These are phyloP conservation scores for Ictidomys tridecemlineatus DNA, from an alignment of 2,113 vertebrate genomes.

Conservation along the genomic window DNA sequence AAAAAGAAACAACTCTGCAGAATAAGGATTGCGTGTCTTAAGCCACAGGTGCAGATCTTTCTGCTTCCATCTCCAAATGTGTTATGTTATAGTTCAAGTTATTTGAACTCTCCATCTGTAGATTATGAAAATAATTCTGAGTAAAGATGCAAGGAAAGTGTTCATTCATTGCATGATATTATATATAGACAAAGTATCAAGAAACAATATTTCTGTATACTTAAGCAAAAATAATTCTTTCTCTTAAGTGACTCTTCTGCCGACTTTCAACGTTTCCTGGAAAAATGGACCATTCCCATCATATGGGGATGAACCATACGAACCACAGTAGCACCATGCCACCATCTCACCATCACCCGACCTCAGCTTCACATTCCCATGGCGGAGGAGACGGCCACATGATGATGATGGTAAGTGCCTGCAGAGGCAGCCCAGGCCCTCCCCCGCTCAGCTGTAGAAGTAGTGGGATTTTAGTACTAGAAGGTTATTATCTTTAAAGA, in stretches of 20 bases:
- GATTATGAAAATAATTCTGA: conserved; percentile 50
- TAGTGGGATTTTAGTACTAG: neutral
- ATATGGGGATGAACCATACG: conserved; percentile 39
- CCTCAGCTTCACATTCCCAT: conserved; percentile 72
- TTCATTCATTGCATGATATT: conserved; percentile 33
- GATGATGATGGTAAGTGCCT: conserved; percentile 90
- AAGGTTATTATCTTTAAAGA: neutral
- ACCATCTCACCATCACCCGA: conserved; percentile 82
- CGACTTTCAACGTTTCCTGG: conserved; percentile 9
- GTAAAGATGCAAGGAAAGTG: neutral
- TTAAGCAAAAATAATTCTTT: conserved; percentile 53
- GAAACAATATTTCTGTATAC: conserved; percentile 35
- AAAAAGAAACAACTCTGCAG: conserved; percentile 32
- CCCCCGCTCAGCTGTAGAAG: neutral
- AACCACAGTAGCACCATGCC: conserved; percentile 64
- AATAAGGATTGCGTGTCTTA: conserved; percentile 18
- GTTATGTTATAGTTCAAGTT: neutral
- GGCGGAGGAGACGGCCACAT: conserved; percentile 47
- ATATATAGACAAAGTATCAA: conserved; percentile 2
- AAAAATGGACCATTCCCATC: conserved; percentile 78
- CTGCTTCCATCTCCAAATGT: neutral
- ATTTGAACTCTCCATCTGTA: neutral
- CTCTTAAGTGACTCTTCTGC: conserved; percentile 56
- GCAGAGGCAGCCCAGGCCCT: neutral
- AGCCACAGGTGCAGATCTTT: neutral